These are phyloP conservation scores for Drosophila subpulchrella DNA, from an alignment of 1,140 invertebrate genomes.

Conservation along the genomic window DNA sequence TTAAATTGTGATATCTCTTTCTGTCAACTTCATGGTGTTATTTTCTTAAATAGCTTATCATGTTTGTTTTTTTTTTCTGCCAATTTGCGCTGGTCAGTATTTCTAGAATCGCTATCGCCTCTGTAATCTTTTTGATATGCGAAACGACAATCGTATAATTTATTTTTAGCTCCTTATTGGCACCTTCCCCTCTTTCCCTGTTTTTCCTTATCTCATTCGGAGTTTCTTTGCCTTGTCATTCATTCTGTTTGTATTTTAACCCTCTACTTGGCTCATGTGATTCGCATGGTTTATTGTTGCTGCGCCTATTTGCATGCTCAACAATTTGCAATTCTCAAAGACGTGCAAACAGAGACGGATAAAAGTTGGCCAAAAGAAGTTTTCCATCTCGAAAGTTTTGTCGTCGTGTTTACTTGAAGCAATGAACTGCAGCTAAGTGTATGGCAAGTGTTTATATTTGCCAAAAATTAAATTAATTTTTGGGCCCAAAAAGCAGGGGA, in stretches of 20 bases:
- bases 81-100: conserved; percentile 39
- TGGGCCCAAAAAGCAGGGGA: neutral
- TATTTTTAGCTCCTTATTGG: conserved; percentile 30
- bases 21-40: neutral
- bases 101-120: neutral
- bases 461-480: conserved; percentile 52
- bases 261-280: neutral
- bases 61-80: no score
- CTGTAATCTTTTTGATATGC: conserved; percentile 22
- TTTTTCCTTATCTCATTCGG: neutral
- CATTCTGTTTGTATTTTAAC: neutral
- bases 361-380: conserved; percentile 33
- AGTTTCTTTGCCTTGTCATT: neutral
- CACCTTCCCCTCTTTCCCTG: neutral
- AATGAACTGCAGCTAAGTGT: conserved; percentile 52
- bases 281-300: conserved; percentile 22
- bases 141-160: conserved; percentile 7
- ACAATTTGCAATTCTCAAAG: conserved; percentile 45
- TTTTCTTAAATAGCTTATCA: neutral
- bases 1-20: no score
- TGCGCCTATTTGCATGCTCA: conserved; percentile 55
- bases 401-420: conserved; percentile 32
- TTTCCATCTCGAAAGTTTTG: conserved; percentile 13
- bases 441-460: conserved; percentile 48
- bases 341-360: conserved; percentile 34